Evolutionary conservation across 2,888 invertebrate species (phyloP), one percentile per base, ranked within the genome.

Genomic region (Lycaena phlaeas): DNA sequence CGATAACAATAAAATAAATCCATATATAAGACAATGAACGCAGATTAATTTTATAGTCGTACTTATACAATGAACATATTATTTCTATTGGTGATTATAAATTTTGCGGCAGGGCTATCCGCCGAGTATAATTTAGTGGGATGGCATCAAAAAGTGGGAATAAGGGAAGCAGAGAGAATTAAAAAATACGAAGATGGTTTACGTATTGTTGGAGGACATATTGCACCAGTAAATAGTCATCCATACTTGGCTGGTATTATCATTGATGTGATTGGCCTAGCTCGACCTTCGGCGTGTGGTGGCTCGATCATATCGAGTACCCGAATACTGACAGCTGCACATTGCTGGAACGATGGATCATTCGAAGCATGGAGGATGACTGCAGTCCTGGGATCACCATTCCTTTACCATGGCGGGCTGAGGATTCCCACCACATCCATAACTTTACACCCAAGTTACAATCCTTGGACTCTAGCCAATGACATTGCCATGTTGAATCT

Each of bases 271-370:
- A 26, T 56, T 6, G 57, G 56, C 39, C 26, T 44, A 2, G 36
- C 52, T 2, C 66, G 66, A 1, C 51, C 50, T 14, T 70, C 70
- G 1, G 74, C 58, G 1, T 76, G 75, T 18, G 75, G 74, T 0
- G 59, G 69, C 0, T 59, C 68, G 0, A 53, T 75, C 1, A 2
- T 75, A 2, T 44, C 59, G 1, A 2, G 44, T 10, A 62, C 51
- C 46, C 59, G 69, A 0, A 48, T 68, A 10, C 55, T 70, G n/a
- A 75, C 75, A 0, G 73, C 74, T 0, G 74, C 74, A 7, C 75
- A 75, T 51, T 75, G 75, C 54, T 73, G 73, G 72, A 53, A 48
- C 40, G 69, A 72, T 22, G 65, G 66, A 6, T 0, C 7, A 4
- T 53, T 53, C 37, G 67, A 67, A 18, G 73, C 61, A 3, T 50